Base-by-base conservation (phyloP, 2,113 vertebrate species). In the Hiodon tergisus region DNA sequence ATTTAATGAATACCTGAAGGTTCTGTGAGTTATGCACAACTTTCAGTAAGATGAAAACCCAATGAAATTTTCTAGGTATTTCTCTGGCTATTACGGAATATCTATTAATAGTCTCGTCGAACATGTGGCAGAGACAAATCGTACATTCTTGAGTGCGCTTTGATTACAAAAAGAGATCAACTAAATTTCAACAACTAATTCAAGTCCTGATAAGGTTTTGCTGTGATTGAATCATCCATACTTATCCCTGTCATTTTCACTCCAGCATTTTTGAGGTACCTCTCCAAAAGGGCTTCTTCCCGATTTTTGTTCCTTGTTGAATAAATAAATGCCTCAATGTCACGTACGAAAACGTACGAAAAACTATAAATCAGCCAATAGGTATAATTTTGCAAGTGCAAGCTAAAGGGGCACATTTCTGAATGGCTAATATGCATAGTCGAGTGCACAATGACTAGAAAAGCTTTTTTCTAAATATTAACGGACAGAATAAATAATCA, bases 1-100 rank as follows among this genome's bases (percentile, higher is more conserved):
- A 86, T 87, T 84, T 86, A 86, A 87, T 86, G 84, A 83, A 86
- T 80, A 84, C 83, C 85, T 81, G 80, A 85, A 83, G 85, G 82
- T 80, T 84, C 77, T 78, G 83, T 84, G 78, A 85, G 82, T 69
- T 66, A 60, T 78, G 73, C 4, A 4, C 82, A 78, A 83, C 85
- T 86, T 86, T 82, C 80, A 82, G 80, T 77, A 76, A 78, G 78
- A 77, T 78, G 77, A 75, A 78, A 84, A 80, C 78, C 74, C 57
- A 69, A 81, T 78, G 81, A 83, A 82, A 31, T 31, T 85, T 80
- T 79, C 0, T 9, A 76, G 81, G 76, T 75, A 67, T 80, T 80
- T 80, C 77, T 76, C 59, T 63, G 80, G 31, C 31, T 31, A 31
- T 31, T 31, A 31, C 31, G 31, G 31, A 31, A 31, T 31, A 31